phyloP scores from a whole-genome alignment of 2,888 invertebrate genomes.

The Hedychridium roseum region DNA sequence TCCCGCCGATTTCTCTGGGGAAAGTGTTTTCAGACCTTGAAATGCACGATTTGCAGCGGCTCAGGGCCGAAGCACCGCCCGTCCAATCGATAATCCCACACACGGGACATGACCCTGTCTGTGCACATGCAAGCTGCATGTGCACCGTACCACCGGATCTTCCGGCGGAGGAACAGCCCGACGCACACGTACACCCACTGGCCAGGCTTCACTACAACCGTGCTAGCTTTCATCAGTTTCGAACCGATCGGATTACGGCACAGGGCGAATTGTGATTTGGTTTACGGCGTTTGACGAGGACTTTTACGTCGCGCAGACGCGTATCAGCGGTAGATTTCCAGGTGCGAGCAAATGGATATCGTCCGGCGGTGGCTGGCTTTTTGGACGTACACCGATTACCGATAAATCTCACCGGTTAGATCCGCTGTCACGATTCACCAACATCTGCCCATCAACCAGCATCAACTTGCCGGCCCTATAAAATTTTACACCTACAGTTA shows the following conservation, averaged over 20 bases:
- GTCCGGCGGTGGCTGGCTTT: no score
- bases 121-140: conserved; percentile 10
- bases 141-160: conserved; percentile 9
- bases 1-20: conserved; percentile 16
- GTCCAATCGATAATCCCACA: conserved; percentile 32
- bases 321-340: no score
- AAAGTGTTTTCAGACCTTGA: conserved; percentile 47
- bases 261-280: conserved; percentile 20
- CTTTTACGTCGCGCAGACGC: conserved; percentile 19
- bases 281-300: conserved; percentile 10
- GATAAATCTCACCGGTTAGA: no score
- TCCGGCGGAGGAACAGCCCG: no score
- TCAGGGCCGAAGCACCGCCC: conserved; percentile 18
- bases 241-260: conserved; percentile 18
- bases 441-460: no score
- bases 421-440: no score
- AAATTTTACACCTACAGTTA: no score
- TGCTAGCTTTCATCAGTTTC: conserved; percentile 18
- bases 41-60: conserved; percentile 28
- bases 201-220: not conserved
- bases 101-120: conserved; percentile 9
- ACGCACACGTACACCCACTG: no score
- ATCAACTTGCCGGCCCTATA: no score
- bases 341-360: no score
- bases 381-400: no score